Conservation (phyloP, 2,888 invertebrate species). For the Drosophila nr. perissopoda region DNA sequence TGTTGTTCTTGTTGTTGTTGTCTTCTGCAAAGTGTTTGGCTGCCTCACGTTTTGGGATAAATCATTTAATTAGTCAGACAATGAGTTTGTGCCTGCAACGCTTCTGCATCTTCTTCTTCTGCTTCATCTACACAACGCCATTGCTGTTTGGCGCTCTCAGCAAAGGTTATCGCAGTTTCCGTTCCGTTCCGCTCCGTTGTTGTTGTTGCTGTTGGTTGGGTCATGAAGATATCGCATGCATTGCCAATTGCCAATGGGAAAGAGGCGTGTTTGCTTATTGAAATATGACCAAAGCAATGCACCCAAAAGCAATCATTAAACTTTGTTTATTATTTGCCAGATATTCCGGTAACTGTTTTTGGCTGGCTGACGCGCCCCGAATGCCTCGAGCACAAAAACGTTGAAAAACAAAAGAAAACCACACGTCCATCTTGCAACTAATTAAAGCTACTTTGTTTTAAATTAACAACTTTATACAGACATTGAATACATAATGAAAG, state of each 20-base stretch:
- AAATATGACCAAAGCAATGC: conserved; percentile 61
- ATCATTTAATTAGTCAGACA: conserved; percentile 80
- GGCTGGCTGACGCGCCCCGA: conserved; percentile 33
- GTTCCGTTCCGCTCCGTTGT: not conserved
- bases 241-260: conserved; percentile 20
- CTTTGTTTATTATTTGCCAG: conserved; percentile 56
- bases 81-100: conserved; percentile 63
- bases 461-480: conserved; percentile 50
- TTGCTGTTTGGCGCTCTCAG: conserved; percentile 51
- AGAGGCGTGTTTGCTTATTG: conserved; percentile 67
- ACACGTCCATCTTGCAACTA: conserved; percentile 51
- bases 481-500: conserved; percentile 29
- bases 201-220: conserved; percentile 44
- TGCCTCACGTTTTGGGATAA: conserved; percentile 80
- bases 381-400: conserved; percentile 17
- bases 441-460: conserved; percentile 63
- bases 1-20: conserved; percentile 27
- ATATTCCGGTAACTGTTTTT: conserved; percentile 28
- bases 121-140: conserved; percentile 45
- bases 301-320: conserved; percentile 57
- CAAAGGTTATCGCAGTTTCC: conserved; percentile 66
- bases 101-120: conserved; percentile 17
- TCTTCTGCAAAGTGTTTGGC: conserved; percentile 49
- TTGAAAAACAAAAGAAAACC: not conserved
- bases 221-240: conserved; percentile 40